Percentiles rank a stretch among this genome's conserved stretches.
phyloP scores from a whole-genome alignment of 2,888 invertebrate species.

The Drosophila prostipennis region DNA sequence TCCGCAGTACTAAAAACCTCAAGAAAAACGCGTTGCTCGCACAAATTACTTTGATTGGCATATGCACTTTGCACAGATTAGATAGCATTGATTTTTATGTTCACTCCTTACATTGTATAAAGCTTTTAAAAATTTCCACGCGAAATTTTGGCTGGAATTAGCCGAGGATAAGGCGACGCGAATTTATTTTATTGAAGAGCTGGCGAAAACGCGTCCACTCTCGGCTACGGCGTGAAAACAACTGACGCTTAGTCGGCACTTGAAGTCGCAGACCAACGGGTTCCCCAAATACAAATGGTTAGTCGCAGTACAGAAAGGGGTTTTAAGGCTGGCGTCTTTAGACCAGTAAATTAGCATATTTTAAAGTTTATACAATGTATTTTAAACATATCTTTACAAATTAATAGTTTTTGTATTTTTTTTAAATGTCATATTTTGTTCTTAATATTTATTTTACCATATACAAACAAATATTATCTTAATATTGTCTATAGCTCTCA shows the following conservation, averaged over 20 bases:
- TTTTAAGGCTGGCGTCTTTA: background rate
- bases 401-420: too few relatives aligned
- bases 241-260: slow-evolving; percentile 54
- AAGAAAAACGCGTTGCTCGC: background rate
- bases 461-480: too few relatives aligned
- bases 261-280: slow-evolving; percentile 45
- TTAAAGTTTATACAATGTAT: too few relatives aligned
- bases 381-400: too few relatives aligned
- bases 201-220: slow-evolving; percentile 61
- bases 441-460: too few relatives aligned
- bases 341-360: slow-evolving; percentile 2
- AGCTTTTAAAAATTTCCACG: slow-evolving; percentile 13
- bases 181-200: slow-evolving; percentile 25
- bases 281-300: slow-evolving; percentile 13
- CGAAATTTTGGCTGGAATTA: background rate
- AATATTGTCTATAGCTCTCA: too few relatives aligned
- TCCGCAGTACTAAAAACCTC: background rate
- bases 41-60: slow-evolving; percentile 9
- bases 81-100: slow-evolving; percentile 31
- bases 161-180: slow-evolving; percentile 31
- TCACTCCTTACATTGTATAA: slow-evolving; percentile 27
- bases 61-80: slow-evolving; percentile 3
- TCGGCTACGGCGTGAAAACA: slow-evolving; percentile 64
- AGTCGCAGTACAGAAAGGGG: background rate
- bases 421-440: too few relatives aligned